Evolutionary conservation across 2,113 vertebrate genomes (phyloP).

Genomic region (Peromyscus maniculatus): DNA sequence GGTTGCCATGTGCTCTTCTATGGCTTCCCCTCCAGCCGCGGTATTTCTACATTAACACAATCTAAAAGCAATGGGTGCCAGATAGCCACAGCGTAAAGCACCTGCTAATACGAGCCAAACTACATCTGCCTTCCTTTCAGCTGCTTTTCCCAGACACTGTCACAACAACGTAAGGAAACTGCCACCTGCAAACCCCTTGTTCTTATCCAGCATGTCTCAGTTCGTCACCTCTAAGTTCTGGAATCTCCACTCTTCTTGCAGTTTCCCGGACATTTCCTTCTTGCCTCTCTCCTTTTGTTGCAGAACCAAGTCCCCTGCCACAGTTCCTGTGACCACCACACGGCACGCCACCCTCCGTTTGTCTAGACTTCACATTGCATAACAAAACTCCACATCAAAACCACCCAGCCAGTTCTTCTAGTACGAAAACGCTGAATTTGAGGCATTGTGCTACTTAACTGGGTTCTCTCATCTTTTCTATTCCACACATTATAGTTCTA

Average conservation of each 20-base stretch:
- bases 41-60: background rate
- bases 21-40: background rate
- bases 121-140: background rate
- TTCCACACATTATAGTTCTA: slow-evolving; percentile 15
- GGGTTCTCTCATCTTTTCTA: background rate
- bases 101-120: background rate
- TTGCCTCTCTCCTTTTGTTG: background rate
- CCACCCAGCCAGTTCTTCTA: background rate
- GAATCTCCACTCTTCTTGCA: background rate
- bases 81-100: background rate
- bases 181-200: background rate
- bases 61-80: background rate
- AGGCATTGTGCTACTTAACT: background rate
- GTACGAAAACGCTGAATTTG: background rate
- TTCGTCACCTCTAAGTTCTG: slow-evolving; percentile 9
- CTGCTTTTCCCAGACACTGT: background rate
- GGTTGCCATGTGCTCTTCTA: background rate
- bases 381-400: background rate
- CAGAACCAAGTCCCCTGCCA: background rate
- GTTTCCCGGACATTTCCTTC: background rate
- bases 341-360: background rate
- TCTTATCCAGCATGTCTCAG: too few relatives aligned
- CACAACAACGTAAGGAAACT: background rate
- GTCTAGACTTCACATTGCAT: background rate
- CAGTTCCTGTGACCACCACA: background rate